Evolutionary conservation across 1,140 invertebrate species (phyloP).

Genomic region (Psilanteris sp.): DNA sequence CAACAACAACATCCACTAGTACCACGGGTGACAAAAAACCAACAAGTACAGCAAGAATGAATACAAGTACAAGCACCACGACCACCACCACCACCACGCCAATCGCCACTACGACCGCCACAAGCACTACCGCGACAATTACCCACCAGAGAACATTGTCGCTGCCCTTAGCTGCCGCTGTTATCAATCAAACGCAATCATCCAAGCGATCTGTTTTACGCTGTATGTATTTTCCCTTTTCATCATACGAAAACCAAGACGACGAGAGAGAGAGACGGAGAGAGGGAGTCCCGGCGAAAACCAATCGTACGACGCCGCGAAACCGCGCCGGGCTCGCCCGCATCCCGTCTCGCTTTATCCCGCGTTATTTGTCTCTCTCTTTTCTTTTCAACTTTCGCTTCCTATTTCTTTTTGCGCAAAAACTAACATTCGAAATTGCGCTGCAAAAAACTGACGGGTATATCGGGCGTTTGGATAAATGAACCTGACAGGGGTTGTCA

Average conservation of each 20-base stretch:
- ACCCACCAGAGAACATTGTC: conserved; percentile 84
- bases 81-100: conserved; percentile 48
- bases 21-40: conserved; percentile 37
- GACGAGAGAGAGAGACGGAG: no score
- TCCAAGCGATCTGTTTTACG: conserved; percentile 79
- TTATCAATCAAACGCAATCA: conserved; percentile 80
- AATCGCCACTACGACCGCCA: conserved; percentile 59
- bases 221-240: conserved; percentile 70
- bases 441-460: no score
- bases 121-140: conserved; percentile 74
- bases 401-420: no score
- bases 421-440: no score
- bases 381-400: no score
- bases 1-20: conserved; percentile 47
- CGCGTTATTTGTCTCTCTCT: no score
- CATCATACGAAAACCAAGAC: no score
- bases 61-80: conserved; percentile 27
- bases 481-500: no score
- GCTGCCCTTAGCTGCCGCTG: conserved; percentile 82
- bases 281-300: no score
- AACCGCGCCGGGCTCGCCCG: no score
- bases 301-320: conserved; percentile 16
- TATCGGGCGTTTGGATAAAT: no score
- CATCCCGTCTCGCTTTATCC: no score
- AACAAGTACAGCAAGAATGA: conserved; percentile 32